Evolutionary conservation across 53 echinoderm and acorn worm genomes (phyloP), one percentile per base, ranked within the genome.

Genomic region (Hippasteria phrygiana): DNA sequence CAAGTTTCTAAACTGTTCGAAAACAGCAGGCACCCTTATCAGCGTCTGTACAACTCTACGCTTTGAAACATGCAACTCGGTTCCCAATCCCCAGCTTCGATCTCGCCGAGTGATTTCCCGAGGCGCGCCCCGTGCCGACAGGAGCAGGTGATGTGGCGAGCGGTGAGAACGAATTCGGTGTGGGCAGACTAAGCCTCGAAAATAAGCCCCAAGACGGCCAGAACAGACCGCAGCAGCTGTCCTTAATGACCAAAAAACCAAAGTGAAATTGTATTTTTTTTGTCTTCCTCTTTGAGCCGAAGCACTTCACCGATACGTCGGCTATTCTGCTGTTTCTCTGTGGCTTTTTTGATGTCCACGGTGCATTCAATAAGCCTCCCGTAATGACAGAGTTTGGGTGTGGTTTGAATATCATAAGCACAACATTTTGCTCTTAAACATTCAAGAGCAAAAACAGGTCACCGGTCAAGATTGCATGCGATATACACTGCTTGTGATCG

Each of bases 151-250:
- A 20, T 26, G 35, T 14, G 32, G 10, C 11, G 34, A 34, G 13
- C 17, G 35, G 13, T 35, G 33, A 35, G 11, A 66, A 26, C 34
- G 35, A 17, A 28, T 16, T 32, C 7, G 67, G 14, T 22, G 26
- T 8, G 59, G 55, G 55, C 16, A 20, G 55, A 16, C 64, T 4
- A 29, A 66, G 67, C 67, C 67, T 35, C 26, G 1, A 66, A 11
- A 22, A 33, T 66, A 66, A 66, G 67, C 67, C 67, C 16, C 67
- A 66, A 66, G 67, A 66, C 67, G 67, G 35, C 46, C 22, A 28
- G 34, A 35, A 36, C 67, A 35, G 17, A 29, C 7, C 67, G 14
- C 33, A 34, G 32, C 67, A 66, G 67, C 67, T 66, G 67, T 35
- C 18, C 67, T 14, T 34, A 5, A 17, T 36, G 34, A 33, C 18